Base-by-base conservation (phyloP, 2,113 vertebrate species). In the Hyperopisus bebe region DNA sequence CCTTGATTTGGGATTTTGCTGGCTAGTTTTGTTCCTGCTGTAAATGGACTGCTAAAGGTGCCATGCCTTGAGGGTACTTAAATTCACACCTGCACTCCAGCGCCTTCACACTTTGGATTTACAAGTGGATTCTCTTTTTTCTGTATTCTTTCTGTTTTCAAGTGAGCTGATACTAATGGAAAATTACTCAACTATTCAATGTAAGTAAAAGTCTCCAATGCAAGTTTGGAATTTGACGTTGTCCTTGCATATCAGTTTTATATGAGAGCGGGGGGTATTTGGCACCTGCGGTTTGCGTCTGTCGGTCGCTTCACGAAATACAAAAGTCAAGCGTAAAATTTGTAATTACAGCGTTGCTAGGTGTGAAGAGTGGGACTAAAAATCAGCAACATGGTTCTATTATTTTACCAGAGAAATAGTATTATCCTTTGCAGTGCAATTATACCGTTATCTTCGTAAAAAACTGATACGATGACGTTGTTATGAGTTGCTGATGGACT, bases 171-270 rank as follows among this genome's bases (percentile, higher is more conserved):
- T 86, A 90, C 91, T 90, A 90, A 93, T 94, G 92, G 93, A 93
- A 91, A 92, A 92, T 94, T 92, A 91, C 90, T 93, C 93, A 89
- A 90, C 92, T 66, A 85, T 94, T 89, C 92, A 92, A 87, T 88
- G 93, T 94, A 91, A 94, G 93, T 94, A 91, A 80, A 88, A 39
- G 44, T 42, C 17, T 82, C 39, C 24, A 24, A 84, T 84, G 17
- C 24, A 84, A 84, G 82, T 83, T 47, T 83, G 35, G 17, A 83
- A 35, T 83, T n/a, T 47, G 42, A 24, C 21, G 46, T 24, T 83
- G 39, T 77, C 70, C 62, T 17, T 24, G 70, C 70, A 15, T 27
- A 13, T 46, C 44, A 53, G 13, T 53, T 87, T 87, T 39, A 21
- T 53, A 27, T 5, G 15, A 35, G 50, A 21, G 13, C 82, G 1